Conservation (phyloP, 2,113 vertebrate species). For the Tamias sibiricus region DNA sequence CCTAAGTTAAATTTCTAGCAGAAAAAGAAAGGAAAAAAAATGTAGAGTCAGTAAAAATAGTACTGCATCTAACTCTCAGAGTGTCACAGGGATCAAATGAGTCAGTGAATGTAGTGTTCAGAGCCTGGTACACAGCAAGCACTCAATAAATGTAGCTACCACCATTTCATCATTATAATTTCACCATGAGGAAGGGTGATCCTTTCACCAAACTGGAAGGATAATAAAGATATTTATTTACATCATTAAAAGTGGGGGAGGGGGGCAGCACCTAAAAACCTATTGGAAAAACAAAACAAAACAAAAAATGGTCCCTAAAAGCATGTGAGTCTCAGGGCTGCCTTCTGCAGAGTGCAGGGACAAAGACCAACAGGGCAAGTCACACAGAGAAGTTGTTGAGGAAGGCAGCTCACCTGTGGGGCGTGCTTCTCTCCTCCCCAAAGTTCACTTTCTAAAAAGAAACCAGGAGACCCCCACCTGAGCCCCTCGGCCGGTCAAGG, state of each 20-base stretch:
- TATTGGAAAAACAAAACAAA: background rate
- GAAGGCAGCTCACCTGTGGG: accelerated
- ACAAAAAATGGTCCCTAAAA: background rate
- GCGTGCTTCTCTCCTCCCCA: accelerated
- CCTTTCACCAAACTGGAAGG: background rate
- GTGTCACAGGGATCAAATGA: background rate
- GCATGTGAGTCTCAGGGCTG: background rate
- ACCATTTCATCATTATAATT: background rate
- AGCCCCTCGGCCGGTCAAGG: background rate
- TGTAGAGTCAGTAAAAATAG: background rate
- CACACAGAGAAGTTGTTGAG: accelerated
- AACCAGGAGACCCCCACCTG: background rate
- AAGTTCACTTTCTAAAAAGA: background rate
- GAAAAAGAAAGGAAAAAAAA: no score
- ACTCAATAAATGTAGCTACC: background rate
- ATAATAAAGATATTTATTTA: background rate
- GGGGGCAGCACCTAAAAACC: background rate
- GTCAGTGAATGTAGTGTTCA: background rate
- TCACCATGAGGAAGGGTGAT: background rate
- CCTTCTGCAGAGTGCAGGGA: background rate
- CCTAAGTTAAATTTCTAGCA: no score
- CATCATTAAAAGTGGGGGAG: background rate
- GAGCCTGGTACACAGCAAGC: background rate
- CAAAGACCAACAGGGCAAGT: accelerated
- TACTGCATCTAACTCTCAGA: background rate